Conservation (phyloP, 2,797 vertebrate genomes). For the Poecilia gillii region DNA sequence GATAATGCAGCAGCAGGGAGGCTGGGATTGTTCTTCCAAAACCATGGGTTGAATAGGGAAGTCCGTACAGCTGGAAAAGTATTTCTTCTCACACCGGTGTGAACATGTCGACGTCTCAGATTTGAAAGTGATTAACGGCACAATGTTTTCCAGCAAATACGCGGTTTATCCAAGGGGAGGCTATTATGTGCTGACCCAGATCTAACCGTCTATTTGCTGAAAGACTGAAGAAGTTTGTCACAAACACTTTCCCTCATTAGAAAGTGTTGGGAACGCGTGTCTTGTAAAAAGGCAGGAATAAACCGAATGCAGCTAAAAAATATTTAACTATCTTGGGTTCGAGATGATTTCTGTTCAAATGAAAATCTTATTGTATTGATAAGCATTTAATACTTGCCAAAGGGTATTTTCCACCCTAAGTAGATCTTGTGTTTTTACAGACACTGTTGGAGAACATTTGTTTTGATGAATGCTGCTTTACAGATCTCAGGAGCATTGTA, state of each 20-base stretch:
- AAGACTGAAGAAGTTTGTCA: constrained; percentile 55
- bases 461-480: constrained; percentile 36
- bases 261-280: constrained; percentile 31
- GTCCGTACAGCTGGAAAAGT: constrained; percentile 35
- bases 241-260: constrained; percentile 51
- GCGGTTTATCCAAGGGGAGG: constrained; percentile 20
- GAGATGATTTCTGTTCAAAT: neutral
- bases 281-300: constrained; percentile 19
- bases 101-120: constrained; percentile 42
- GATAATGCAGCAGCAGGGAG: constrained; percentile 66
- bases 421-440: constrained; percentile 12
- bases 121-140: constrained; percentile 29
- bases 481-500: constrained; percentile 26
- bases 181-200: constrained; percentile 27
- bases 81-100: constrained; percentile 27
- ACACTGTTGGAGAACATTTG: constrained; percentile 8
- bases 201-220: constrained; percentile 41
- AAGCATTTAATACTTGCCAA: constrained; percentile 4
- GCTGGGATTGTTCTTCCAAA: constrained; percentile 55
- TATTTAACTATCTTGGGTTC: neutral
- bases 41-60: constrained; percentile 46
- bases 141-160: constrained; percentile 50
- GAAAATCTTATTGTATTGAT: neutral
- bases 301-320: constrained; percentile 40
- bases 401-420: constrained; percentile 2